Evolutionary conservation across 2,888 invertebrate species (phyloP).

Genomic region (Petrolisthes cinctipes): DNA sequence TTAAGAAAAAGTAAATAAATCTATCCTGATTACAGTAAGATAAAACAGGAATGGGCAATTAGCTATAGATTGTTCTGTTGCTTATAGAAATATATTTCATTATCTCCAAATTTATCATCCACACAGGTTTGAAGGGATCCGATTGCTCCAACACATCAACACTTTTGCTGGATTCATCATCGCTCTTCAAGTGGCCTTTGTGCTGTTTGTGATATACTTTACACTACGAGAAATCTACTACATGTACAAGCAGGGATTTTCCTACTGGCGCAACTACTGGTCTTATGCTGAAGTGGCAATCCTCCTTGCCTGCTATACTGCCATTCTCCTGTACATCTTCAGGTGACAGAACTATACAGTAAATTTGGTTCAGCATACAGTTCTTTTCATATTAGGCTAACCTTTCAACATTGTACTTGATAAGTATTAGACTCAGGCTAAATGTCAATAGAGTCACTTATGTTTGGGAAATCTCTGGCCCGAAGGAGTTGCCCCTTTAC

Average conservation of each 20-base stretch:
- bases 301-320: slow-evolving; percentile 69
- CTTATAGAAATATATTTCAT: neutral
- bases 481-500: too few species aligned
- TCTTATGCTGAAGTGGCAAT: slow-evolving; percentile 70
- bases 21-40: too few species aligned
- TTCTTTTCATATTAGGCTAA: neutral
- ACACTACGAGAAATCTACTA: slow-evolving; percentile 68
- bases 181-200: slow-evolving; percentile 70
- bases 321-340: slow-evolving; percentile 69
- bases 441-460: too few species aligned
- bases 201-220: slow-evolving; percentile 70
- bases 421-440: neutral
- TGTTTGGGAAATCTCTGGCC: too few species aligned
- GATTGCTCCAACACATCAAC: slow-evolving; percentile 67
- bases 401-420: neutral
- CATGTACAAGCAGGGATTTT: slow-evolving; percentile 67
- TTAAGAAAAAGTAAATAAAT: too few species aligned
- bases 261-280: slow-evolving; percentile 71
- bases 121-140: slow-evolving; percentile 61
- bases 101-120: neutral
- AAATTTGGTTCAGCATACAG: neutral
- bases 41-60: too few species aligned
- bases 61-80: too few species aligned
- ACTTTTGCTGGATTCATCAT: slow-evolving; percentile 70
- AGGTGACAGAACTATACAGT: slow-evolving; percentile 38